Base-by-base conservation (phyloP, 2,888 invertebrate species). In the Andrena chrysosceles region DNA sequence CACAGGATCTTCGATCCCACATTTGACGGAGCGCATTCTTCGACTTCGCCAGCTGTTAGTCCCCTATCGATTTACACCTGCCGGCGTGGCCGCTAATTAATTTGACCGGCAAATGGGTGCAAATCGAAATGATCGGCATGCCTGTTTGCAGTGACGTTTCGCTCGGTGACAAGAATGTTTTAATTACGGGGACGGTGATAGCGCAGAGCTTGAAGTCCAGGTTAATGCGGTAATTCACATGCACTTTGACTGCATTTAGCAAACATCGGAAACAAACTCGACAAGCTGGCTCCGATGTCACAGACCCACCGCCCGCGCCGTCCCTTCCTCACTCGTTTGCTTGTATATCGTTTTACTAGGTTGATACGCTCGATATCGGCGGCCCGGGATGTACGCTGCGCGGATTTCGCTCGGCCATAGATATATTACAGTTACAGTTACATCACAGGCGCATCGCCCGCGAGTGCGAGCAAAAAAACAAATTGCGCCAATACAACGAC, bases 221-320 rank as follows among this genome's bases (percentile, higher is more conserved):
- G 90, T 90, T 93, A 91, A 92, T 93, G 92, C 89, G 89, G 90
- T 91, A 91, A 93, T 93, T 93, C 92, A 86, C 90, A 93, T 93
- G 92, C 92, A 93, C 92, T 93, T 93, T 93, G 93, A 93, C 92
- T 89, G 90, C 90, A 91, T 91, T 92, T 87, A 85, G 88, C 87
- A 91, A 91, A 92, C 89, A 91, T 84, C 81, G 86, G 82, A 83
- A 90, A 91, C 91, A 92, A 92, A 93, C 92, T 92, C 88, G 83
- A 88, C 89, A 85, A 89, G 87, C 83, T 77, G 82, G 86, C 86
- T 89, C 84, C 87, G 84, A 89, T 87, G 90, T 89, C 88, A 88
- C 88, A 83, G 78, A 79, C 81, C 81, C 35, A 1, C 81, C 67
- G 82, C 33, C 64, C 52, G 59, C 63, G 31, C 60, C 73, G 33